Conservation (phyloP, 1,140 invertebrate species). For the Drosophila suzukii region DNA sequence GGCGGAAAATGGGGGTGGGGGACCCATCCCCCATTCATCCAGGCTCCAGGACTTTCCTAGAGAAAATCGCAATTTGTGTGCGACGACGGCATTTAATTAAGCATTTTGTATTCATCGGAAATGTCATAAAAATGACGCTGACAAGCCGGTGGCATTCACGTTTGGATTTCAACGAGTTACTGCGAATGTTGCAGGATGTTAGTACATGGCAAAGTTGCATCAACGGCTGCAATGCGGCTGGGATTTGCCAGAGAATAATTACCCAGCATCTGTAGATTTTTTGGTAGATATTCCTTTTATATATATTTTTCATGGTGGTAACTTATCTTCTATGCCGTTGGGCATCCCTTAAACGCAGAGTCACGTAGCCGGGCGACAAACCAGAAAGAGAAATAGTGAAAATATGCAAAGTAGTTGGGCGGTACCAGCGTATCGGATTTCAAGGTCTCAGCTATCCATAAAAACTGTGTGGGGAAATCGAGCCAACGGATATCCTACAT, state of each 20-base stretch:
- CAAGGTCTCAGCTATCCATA: conserved; percentile 58
- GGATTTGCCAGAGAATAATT: conserved; percentile 36
- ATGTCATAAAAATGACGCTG: conserved; percentile 76
- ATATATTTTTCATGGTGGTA: conserved; percentile 6
- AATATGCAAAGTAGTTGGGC: conserved; percentile 74
- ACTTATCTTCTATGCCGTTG: conserved; percentile 41
- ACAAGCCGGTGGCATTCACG: not conserved
- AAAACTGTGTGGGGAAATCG: conserved; percentile 45
- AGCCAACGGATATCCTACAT: conserved; percentile 16
- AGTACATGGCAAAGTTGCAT: conserved; percentile 2
- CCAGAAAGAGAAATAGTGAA: conserved; percentile 73
- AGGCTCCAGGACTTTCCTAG: conserved; percentile 9
- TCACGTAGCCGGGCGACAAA: conserved; percentile 67
- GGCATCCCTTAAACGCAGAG: conserved; percentile 43
- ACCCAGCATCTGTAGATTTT: not conserved
- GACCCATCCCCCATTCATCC: not conserved
- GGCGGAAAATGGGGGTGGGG: conserved; percentile 6
- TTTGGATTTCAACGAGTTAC: not conserved
- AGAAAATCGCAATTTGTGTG: conserved; percentile 64
- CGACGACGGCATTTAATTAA: conserved; percentile 73
- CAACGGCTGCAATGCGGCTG: conserved; percentile 46
- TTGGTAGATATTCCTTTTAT: conserved; percentile 3
- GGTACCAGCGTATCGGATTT: conserved; percentile 64
- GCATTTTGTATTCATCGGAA: conserved; percentile 83
- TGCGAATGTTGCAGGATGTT: conserved; percentile 45